phyloP scores from a whole-genome alignment of 2,797 vertebrate genomes.

The Lepidocolaptes lacrymiger region DNA sequence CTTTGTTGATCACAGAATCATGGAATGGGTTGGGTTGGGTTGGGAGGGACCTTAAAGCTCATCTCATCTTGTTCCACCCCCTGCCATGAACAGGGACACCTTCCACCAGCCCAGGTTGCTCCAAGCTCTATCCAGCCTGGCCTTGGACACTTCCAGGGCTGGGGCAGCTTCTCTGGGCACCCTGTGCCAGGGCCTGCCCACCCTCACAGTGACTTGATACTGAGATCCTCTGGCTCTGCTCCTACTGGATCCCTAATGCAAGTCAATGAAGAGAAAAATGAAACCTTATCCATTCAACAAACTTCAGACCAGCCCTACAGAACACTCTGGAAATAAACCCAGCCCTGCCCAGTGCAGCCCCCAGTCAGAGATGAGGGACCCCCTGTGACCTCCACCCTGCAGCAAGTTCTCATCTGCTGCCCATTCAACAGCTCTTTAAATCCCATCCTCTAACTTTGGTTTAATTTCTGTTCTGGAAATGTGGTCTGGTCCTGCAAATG shows the following conservation, averaged over 20 bases:
- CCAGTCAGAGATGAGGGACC: neutral
- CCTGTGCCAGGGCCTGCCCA: neutral
- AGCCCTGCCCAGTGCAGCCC: neutral
- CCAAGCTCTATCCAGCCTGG: accelerated
- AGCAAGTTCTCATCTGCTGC: neutral
- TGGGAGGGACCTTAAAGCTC: neutral
- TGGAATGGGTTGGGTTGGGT: too few relatives aligned
- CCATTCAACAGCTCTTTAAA: neutral
- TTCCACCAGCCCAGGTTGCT: neutral
- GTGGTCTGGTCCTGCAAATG: neutral
- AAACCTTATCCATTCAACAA: neutral
- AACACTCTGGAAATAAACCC: neutral
- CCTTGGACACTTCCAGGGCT: neutral
- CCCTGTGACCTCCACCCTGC: neutral
- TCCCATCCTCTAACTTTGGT: neutral
- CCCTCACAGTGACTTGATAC: accelerated
- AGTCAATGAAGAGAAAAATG: neutral
- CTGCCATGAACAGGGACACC: neutral
- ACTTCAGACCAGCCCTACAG: neutral
- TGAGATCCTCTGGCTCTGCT: neutral
- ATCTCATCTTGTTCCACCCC: neutral
- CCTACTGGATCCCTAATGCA: too few relatives aligned
- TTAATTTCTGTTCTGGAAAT: neutral
- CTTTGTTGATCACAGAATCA: neutral
- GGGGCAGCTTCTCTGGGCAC: neutral